Conservation (phyloP, 1,140 invertebrate species). For the Ooceraea biroi region DNA sequence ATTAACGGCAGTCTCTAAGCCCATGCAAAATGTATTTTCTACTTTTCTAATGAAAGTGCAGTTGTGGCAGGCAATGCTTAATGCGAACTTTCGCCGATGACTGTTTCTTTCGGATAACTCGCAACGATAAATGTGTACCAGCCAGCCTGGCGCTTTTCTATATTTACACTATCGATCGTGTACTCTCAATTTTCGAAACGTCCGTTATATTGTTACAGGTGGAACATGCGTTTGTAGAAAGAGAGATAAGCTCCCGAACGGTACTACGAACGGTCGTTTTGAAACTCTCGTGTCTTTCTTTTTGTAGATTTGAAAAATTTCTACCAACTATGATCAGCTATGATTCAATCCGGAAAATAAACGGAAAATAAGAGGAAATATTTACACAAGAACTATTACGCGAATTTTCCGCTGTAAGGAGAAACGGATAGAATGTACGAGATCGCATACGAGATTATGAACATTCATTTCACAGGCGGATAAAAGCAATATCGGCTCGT, state of each 20-base stretch:
- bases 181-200: not conserved
- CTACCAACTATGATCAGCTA: not conserved
- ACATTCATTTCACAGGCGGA: conserved; percentile 14
- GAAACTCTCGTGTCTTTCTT: not conserved
- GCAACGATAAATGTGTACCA: conserved; percentile 2
- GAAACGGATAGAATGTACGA: not conserved
- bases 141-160: not conserved
- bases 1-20: conserved; percentile 40
- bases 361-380: too few species aligned
- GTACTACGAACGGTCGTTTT: not conserved
- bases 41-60: conserved; percentile 51
- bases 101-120: not conserved
- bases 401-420: not conserved
- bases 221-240: not conserved
- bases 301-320: not conserved
- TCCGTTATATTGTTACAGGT: not conserved
- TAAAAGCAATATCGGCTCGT: conserved; percentile 28
- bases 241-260: not conserved
- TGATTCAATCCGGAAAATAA: not conserved
- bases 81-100: conserved; percentile 17
- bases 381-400: too few species aligned
- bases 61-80: conserved; percentile 9
- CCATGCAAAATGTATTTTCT: conserved; percentile 11
- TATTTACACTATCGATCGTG: conserved; percentile 5
- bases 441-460: conserved; percentile 10